Evolutionary conservation across 2,797 vertebrate species (phyloP), one percentile per base, ranked within the genome.

Genomic region (Sparidentex hasta): DNA sequence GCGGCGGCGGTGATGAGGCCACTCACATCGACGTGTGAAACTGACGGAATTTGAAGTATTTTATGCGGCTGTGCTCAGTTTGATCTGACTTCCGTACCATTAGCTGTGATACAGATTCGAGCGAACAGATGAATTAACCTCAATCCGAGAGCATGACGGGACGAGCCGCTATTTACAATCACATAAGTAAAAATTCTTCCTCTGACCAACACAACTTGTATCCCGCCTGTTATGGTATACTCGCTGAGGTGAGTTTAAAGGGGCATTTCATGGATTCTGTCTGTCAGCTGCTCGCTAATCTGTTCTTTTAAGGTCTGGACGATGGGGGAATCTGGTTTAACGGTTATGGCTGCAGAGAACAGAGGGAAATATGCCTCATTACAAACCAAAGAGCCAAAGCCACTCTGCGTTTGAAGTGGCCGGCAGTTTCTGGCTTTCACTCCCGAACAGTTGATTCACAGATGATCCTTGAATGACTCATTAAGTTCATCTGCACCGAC

Each of bases 391-490:
- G 80, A 85, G 84, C 83, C 83, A 74, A 88, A 82, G 84, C 87
- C 83, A 70, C 80, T 67, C 46, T 69, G 65, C 65, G 29, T 91
- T 85, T 87, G 85, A 89, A 72, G 88, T 81, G 80, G 85, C 78
- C 64, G 41, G 75, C 68, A 20, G 47, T 71, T 70, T 75, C 76
- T 85, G 79, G 85, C 83, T 83, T 89, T 87, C 65, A 51, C 86
- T 90, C 76, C 88, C 67, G 51, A 82, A 82, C 88, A 41, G 72
- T 74, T 74, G 80, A 87, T 80, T 88, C 76, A 83, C 87, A 90
- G 85, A 90, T 77, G 90, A 91, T 78, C 82, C 77, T 72, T 70
- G 74, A 88, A 83, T 94, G 93, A 93, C 84, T 93, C 93, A 88
- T 93, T 91, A 91, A 81, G 77, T 83, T 81, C 48, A 74, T 89